Evolutionary conservation across 1,140 invertebrate species (phyloP).

Genomic region (Hyposmocoma kahamanoa): DNA sequence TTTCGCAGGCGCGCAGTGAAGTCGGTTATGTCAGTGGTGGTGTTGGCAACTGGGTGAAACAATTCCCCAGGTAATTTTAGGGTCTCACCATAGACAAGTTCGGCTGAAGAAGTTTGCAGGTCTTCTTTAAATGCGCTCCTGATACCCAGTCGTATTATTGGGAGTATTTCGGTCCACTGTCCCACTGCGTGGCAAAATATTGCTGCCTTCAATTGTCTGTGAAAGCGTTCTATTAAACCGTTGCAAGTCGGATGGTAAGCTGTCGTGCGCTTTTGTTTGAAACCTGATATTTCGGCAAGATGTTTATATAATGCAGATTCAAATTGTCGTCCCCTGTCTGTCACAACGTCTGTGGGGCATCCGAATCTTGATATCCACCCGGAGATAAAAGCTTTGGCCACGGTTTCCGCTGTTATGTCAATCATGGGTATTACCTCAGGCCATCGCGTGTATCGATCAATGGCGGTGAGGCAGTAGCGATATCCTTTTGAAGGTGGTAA

Average conservation of each 20-base stretch:
- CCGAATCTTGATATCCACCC: conserved; percentile 41
- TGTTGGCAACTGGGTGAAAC: conserved; percentile 5
- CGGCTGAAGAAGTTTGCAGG: conserved; percentile 27
- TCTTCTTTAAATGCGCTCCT: conserved; percentile 19
- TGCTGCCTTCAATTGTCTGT: conserved; percentile 39
- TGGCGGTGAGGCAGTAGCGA: conserved; percentile 26
- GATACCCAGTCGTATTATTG: conserved; percentile 20
- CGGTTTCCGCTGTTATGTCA: conserved; percentile 29
- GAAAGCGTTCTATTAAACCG: conserved; percentile 48
- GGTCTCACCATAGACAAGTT: conserved; percentile 32
- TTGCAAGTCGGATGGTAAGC: conserved; percentile 49
- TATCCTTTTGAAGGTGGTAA: conserved; percentile 18
- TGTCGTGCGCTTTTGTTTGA: conserved; percentile 18
- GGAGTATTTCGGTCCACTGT: conserved; percentile 22
- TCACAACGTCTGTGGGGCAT: conserved; percentile 28
- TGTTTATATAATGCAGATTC: conserved; percentile 18
- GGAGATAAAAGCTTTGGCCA: conserved; percentile 22
- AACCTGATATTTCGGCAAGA: conserved; percentile 17
- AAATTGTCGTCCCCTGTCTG: conserved; percentile 47
- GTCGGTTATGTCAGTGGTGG: neutral
- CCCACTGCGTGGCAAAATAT: conserved; percentile 45
- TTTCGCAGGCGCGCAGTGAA: neutral
- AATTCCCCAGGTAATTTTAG: conserved; percentile 31
- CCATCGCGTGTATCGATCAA: conserved; percentile 35
- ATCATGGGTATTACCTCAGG: conserved; percentile 29